Evolutionary conservation across 2,888 invertebrate species (phyloP), one percentile per base, ranked within the genome.

Genomic region (Drosophila multiciliata): DNA sequence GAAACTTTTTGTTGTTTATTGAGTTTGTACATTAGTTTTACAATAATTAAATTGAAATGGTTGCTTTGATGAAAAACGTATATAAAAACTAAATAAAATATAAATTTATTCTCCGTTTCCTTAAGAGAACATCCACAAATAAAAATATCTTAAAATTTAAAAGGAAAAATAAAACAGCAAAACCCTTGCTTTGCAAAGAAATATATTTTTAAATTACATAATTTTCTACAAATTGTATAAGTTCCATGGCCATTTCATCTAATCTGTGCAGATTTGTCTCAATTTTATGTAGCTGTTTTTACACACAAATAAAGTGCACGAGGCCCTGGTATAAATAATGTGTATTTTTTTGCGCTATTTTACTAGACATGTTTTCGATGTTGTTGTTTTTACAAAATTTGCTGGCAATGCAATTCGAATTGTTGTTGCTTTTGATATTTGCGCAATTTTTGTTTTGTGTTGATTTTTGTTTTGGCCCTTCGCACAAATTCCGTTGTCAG

Each of bases 401-500:
- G 72, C 57, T 69, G 67, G 33, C 59, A 23, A 33, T 63, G 55
- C 61, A 58, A 48, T 35, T 20, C 29, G 35, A 36, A 33, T 42
- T 48, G 35, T 36, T 62, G 23, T 48, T 58, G 29, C 17, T 66
- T 45, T 42, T 69, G 57, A 49, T 65, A 69, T 71, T 67, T 66
- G 64, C 23, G 35, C 15, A 40, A 23, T 68, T 58, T 66, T 73
- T 66, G 59, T 75, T 69, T 68, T 67, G 58, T 68, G 67, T 73
- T 66, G 58, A 73, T 76, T 83, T 78, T 76, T 58, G 32, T 58
- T 58, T 75, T 61, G 62, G 61, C 58, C 54, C 29, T 58, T 84
- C 66, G 75, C 72, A 75, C 74, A 73, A 87, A 76, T 87, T 87
- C 74, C 86, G 72, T 67, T 79, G 75, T 68, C 85, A 73, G 80